phyloP scores from a whole-genome alignment of 2,888 invertebrate species.

The Incurvaria masculella region DNA sequence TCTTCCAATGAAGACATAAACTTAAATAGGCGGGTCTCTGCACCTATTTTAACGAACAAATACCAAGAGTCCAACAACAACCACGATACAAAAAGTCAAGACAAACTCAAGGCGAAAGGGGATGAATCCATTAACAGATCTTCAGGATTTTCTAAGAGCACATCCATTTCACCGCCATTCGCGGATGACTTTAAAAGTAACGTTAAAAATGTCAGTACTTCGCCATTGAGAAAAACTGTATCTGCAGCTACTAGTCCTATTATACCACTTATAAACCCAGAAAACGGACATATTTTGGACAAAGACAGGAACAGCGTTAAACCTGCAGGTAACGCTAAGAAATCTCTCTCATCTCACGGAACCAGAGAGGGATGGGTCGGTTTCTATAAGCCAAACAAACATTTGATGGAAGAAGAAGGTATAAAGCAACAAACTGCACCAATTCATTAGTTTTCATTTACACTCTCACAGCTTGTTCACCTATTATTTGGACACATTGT shows the following conservation, averaged over 20 bases:
- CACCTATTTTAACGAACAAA: constrained; percentile 20
- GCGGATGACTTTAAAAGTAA: neutral
- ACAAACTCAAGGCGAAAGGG: neutral
- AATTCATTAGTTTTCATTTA: neutral
- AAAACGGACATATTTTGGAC: too few species aligned
- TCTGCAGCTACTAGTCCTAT: constrained; percentile 18
- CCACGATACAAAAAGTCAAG: neutral
- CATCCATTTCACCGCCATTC: neutral
- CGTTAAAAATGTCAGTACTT: constrained; percentile 12
- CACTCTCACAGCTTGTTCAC: neutral
- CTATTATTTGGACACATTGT: neutral
- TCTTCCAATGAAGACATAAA: constrained; percentile 37
- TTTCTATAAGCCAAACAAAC: constrained; percentile 13
- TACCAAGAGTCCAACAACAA: constrained; percentile 7
- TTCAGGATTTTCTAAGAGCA: neutral
- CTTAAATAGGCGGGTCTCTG: constrained; percentile 25
- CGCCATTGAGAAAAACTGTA: constrained; percentile 14
- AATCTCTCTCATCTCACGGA: constrained; percentile 12
- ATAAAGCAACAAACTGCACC: neutral
- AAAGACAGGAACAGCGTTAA: constrained; percentile 1
- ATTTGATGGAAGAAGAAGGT: constrained; percentile 3
- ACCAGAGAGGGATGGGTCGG: constrained; percentile 18
- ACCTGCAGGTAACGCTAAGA: constrained; percentile 14
- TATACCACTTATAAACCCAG: constrained; percentile 4
- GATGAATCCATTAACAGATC: neutral